A percentile compares a stretch with the other conserved stretches of the same genome.
These are phyloP conservation scores for Drosophila colorata DNA, from an alignment of 2,888 invertebrate genomes.

Conservation along the genomic window DNA sequence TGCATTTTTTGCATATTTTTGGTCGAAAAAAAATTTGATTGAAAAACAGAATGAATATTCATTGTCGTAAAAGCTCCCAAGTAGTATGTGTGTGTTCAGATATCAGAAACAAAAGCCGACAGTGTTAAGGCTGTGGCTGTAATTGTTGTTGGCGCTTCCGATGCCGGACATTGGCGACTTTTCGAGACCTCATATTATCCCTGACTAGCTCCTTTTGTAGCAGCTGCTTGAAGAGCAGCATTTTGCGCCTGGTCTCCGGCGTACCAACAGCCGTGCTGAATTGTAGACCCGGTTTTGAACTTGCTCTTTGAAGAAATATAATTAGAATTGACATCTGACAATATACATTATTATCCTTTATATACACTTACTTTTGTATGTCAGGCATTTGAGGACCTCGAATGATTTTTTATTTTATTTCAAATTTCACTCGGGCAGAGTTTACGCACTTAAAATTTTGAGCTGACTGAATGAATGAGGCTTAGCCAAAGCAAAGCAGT, in stretches of 20 bases:
- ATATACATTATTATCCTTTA: neutral
- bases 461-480: neutral
- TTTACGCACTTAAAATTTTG: conserved; percentile 32
- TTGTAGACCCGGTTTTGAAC: conserved; percentile 21
- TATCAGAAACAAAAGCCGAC: neutral
- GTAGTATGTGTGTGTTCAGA: neutral
- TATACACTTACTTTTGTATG: conserved; percentile 16
- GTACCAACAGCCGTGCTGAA: conserved; percentile 59
- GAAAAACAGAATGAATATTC: conserved; percentile 1
- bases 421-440: conserved; percentile 6
- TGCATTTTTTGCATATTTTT: neutral
- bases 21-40: neutral
- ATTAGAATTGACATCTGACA: too few relatives aligned
- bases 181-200: conserved; percentile 31
- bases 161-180: neutral
- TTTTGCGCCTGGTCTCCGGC: conserved; percentile 54
- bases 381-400: conserved; percentile 39
- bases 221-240: conserved; percentile 57
- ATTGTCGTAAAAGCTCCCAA: conserved; percentile 17
- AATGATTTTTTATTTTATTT: neutral
- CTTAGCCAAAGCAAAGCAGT: neutral
- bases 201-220: conserved; percentile 37
- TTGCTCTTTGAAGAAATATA: conserved; percentile 15
- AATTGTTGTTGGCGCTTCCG: conserved; percentile 5
- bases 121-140: neutral